Evolutionary conservation across 2,888 invertebrate genomes (phyloP).

Genomic region (Acleris sparsana): DNA sequence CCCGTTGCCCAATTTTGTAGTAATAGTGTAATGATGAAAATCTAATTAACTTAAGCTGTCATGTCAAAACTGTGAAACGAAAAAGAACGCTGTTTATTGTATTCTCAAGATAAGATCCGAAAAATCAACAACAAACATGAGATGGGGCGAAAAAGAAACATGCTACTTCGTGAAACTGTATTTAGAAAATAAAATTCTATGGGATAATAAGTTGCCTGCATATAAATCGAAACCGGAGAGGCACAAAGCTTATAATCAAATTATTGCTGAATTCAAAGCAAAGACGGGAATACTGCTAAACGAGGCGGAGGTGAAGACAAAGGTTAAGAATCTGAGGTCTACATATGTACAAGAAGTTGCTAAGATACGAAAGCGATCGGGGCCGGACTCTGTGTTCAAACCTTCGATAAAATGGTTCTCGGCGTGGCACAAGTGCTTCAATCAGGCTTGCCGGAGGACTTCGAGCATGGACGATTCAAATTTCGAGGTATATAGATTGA

Average conservation of each 20-base stretch:
- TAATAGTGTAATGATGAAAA: too few species aligned
- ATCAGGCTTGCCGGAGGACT: conserved; percentile 31
- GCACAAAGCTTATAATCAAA: conserved; percentile 58
- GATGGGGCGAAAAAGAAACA: conserved; percentile 74
- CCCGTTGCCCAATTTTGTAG: too few species aligned
- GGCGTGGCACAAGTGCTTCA: conserved; percentile 57
- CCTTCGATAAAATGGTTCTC: conserved; percentile 66
- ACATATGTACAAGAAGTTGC: conserved; percentile 64
- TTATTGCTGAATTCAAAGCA: conserved; percentile 56
- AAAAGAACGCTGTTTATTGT: not conserved
- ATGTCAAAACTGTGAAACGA: not conserved
- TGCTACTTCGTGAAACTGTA: conserved; percentile 74
- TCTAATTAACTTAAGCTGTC: too few species aligned
- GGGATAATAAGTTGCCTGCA: conserved; percentile 65
- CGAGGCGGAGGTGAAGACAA: conserved; percentile 57
- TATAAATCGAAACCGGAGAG: conserved; percentile 64
- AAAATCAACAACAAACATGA: conserved; percentile 50
- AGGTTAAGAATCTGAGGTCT: conserved; percentile 64
- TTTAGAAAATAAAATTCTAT: conserved; percentile 66
- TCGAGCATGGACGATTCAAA: conserved; percentile 31
- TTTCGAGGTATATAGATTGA: conserved; percentile 39
- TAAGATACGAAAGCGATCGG: conserved; percentile 61
- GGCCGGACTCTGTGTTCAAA: conserved; percentile 51
- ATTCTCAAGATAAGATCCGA: conserved; percentile 5
- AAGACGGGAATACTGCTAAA: conserved; percentile 58